These are phyloP conservation scores for Paramacrobiotus metropolitanus DNA, from an alignment of 1,140 invertebrate genomes.

Conservation along the genomic window DNA sequence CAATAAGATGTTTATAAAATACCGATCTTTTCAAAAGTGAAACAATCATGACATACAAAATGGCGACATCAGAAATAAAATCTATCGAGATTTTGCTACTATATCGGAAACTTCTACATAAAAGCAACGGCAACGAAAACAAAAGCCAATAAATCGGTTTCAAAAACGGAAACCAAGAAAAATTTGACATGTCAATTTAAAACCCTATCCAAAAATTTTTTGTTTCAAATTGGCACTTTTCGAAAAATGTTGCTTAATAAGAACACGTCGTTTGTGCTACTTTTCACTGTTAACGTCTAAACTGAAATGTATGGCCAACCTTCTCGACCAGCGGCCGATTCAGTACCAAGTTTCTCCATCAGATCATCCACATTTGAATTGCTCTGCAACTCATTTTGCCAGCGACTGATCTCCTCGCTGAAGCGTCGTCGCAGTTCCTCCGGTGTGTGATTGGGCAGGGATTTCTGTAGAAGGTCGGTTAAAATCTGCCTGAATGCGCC, in stretches of 20 bases:
- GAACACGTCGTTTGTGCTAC: too few species aligned
- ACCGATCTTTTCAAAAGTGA: not conserved
- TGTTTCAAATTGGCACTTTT: too few species aligned
- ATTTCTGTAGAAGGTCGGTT: not conserved
- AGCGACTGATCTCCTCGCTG: not conserved
- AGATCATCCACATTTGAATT: not conserved
- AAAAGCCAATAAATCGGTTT: too few species aligned
- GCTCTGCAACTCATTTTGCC: not conserved
- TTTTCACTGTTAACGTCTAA: too few species aligned
- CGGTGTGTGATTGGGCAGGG: not conserved
- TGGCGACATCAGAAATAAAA: too few species aligned
- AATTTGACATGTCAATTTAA: not conserved
- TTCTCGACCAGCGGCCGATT: too few species aligned
- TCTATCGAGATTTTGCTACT: too few species aligned
- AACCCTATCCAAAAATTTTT: too few species aligned
- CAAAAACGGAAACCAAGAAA: not conserved
- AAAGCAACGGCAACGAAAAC: not conserved
- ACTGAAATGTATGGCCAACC: too few species aligned
- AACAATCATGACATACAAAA: not conserved
- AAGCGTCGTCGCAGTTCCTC: conserved; percentile 2
- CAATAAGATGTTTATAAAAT: not conserved
- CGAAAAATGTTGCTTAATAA: too few species aligned
- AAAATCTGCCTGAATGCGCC: not conserved
- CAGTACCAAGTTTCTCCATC: not conserved
- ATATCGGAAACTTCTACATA: not conserved